phyloP scores from a whole-genome alignment of 1,140 invertebrate genomes.

The Macrosteles quadrilineatus region DNA sequence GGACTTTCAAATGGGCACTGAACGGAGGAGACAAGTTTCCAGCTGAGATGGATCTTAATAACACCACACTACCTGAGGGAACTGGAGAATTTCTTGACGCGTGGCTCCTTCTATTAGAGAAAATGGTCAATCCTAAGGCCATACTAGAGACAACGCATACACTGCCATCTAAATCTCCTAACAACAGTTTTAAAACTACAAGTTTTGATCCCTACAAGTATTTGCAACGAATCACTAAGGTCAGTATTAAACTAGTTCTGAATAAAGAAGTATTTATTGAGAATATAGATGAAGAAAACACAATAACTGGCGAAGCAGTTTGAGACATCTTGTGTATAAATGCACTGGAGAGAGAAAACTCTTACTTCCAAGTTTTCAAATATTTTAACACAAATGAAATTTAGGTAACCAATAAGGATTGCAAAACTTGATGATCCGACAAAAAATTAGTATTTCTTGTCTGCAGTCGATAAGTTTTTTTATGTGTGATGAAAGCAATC shows the following conservation, averaged over 20 bases:
- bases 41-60: constrained; percentile 60
- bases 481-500: too few species aligned
- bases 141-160: constrained; percentile 81
- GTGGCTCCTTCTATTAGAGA: constrained; percentile 83
- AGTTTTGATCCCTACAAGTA: constrained; percentile 76
- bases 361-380: too few species aligned
- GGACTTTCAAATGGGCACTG: constrained; percentile 78
- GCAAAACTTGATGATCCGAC: too few species aligned
- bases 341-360: too few species aligned
- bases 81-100: constrained; percentile 84
- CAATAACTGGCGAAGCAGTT: too few species aligned
- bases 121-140: constrained; percentile 85
- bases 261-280: constrained; percentile 10
- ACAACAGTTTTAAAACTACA: too few species aligned
- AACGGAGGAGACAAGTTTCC: constrained; percentile 62
- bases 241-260: constrained; percentile 42
- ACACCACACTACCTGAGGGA: constrained; percentile 57
- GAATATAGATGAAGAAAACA: too few species aligned
- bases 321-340: too few species aligned
- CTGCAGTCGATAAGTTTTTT: too few species aligned
- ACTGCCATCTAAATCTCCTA: constrained; percentile 52
- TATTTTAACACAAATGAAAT: too few species aligned
- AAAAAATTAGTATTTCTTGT: too few species aligned
- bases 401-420: too few species aligned
- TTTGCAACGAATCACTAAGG: constrained; percentile 76